Base-by-base conservation (phyloP, 2,113 vertebrate species). In the Myrmecobius fasciatus region DNA sequence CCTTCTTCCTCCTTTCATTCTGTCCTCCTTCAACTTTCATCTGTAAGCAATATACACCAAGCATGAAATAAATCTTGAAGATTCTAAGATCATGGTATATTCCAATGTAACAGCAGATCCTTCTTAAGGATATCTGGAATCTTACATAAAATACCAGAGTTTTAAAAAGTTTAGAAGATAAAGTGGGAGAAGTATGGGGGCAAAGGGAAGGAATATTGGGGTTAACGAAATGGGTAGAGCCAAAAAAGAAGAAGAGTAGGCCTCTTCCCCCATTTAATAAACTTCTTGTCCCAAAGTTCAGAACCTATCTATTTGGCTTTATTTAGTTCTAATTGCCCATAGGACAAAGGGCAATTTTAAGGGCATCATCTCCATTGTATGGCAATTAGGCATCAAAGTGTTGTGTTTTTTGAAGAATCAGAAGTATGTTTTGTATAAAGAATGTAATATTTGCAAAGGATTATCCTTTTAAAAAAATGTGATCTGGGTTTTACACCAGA, bases 391-490 rank as follows among this genome's bases (percentile, higher is more conserved):
- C 49, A 92, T 54, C 14, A 90, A 60, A 91, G 56, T 22, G 5
- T 43, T 22, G 5, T 43, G 90, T 91, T 89, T 52, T 83, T 52
- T 89, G 43, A 93, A 24, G 43, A 1, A 20, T 31, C 22, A 11
- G 89, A 52, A 36, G 95, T 54, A 52, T n/a, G 46, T 60, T 49
- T 53, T 92, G 89, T 91, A 95, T 94, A 94, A 52, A 54, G 1
- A 94, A 0, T 22, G 52, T 22, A 93, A 49, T 25, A 92, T 92
- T 83, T 10, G 10, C 3, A 56, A 47, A 53, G 92, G 8, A 3
- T 83, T 49, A 83, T 25, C 91, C 26, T 46, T 97, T 67, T 52
- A 52, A n/a, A n/a, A n/a, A n/a, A n/a, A 25, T 8, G 14, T 31
- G 52, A 89, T 20, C 0, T 49, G 25, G 43, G 20, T 91, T 97